phyloP scores from a whole-genome alignment of 1,140 invertebrate species.

The Drosophila chauvacae region DNA sequence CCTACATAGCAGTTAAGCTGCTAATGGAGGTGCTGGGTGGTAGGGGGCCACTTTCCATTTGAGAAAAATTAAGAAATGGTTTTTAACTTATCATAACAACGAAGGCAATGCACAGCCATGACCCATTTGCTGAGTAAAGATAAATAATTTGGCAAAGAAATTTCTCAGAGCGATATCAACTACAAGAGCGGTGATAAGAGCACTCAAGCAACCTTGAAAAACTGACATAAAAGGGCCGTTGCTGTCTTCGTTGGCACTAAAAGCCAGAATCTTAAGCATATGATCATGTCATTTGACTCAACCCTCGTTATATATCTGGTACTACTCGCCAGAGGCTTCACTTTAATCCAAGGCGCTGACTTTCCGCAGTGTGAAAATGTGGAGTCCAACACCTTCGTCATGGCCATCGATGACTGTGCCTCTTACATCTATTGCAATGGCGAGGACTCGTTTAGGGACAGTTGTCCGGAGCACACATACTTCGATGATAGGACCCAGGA shows the following conservation, averaged over 20 bases:
- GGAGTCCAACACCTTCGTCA: conserved; percentile 56
- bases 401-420: conserved; percentile 59
- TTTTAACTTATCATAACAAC: conserved; percentile 6
- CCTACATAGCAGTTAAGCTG: neutral
- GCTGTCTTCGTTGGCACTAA: neutral
- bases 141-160: conserved; percentile 39
- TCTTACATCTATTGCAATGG: conserved; percentile 74
- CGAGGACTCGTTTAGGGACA: conserved; percentile 66
- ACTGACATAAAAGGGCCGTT: conserved; percentile 46
- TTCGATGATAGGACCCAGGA: conserved; percentile 66
- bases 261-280: conserved; percentile 6
- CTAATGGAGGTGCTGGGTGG: too few relatives aligned
- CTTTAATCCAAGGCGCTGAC: conserved; percentile 5
- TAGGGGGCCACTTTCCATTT: neutral
- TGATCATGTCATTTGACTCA: conserved; percentile 29
- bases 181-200: conserved; percentile 43
- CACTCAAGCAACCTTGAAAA: conserved; percentile 39
- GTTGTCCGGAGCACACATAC: conserved; percentile 68
- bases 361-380: conserved; percentile 60
- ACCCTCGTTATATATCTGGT: conserved; percentile 27
- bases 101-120: conserved; percentile 49
- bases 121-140: conserved; percentile 44
- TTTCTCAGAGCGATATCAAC: conserved; percentile 34
- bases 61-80: neutral
- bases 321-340: conserved; percentile 16